These are phyloP conservation scores for Rhopalosiphum nymphaeae DNA, from an alignment of 2,888 invertebrate genomes.

Conservation along the genomic window DNA sequence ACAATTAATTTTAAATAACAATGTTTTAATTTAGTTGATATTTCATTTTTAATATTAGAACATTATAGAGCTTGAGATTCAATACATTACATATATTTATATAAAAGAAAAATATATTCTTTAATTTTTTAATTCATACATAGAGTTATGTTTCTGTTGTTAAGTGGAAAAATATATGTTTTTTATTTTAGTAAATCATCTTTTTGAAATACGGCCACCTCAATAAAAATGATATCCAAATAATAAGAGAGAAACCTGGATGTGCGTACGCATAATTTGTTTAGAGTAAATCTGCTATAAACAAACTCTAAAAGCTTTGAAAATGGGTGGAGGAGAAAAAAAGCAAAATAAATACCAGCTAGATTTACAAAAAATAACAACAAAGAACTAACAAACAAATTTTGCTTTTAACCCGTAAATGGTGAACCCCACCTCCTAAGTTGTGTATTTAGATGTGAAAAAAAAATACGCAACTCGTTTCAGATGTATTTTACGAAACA, in stretches of 20 bases:
- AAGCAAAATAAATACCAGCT: slow-evolving; percentile 39
- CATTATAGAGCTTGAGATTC: slow-evolving; percentile 5
- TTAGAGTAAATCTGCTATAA: slow-evolving; percentile 40
- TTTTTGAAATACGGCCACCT: background rate
- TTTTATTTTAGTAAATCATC: background rate
- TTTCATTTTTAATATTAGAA: slow-evolving; percentile 36
- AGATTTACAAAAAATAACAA: slow-evolving; percentile 32
- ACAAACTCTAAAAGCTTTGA: slow-evolving; percentile 27
- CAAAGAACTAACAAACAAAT: slow-evolving; percentile 37
- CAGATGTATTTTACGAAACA: slow-evolving; percentile 18
- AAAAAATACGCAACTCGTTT: background rate
- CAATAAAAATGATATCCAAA: slow-evolving; percentile 22
- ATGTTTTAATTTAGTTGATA: slow-evolving; percentile 33
- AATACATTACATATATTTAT: background rate
- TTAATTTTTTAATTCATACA: slow-evolving; percentile 29
- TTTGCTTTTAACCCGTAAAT: slow-evolving; percentile 37
- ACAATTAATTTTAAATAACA: slow-evolving; percentile 32
- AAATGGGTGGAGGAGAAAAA: background rate
- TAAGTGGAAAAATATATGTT: background rate
- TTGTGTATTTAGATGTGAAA: background rate
- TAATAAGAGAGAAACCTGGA: background rate
- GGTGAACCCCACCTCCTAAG: background rate
- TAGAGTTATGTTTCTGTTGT: background rate
- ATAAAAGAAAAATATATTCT: slow-evolving; percentile 12
- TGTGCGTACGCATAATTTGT: slow-evolving; percentile 38